Base-by-base conservation (phyloP, 2,888 invertebrate genomes). In the Aphodius granarius region DNA sequence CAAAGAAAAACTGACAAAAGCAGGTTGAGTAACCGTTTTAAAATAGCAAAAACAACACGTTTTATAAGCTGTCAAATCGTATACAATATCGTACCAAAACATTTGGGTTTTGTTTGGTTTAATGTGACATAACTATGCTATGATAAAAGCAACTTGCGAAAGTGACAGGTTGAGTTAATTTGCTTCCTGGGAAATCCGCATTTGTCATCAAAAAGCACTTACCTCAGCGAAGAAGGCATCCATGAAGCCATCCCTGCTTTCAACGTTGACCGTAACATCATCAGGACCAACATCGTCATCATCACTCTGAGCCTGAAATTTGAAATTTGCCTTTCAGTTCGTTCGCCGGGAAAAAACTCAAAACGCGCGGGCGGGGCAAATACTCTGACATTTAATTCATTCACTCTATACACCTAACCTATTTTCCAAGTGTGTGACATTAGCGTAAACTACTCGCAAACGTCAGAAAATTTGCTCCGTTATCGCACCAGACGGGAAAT, bases 201-300 rank as follows among this genome's bases (percentile, higher is more conserved):
- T 73, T 74, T 74, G 23, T 23, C 64, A 64, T 17, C 65, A 64
- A 71, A 68, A 74, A 64, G n/a, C 71, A 87, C 91, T 90, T 87
- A 97, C 97, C 94, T 99, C 99, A 89, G 97, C 97, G 90, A 99
- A 99, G 91, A 99, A 99, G 88, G 98, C 98, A 88, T 99, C 98
- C 98, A 99, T 99, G 90, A 97, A 98, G 85, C 97, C 97, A 87
- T 94, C 94, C 82, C 92, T 91, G 82, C 94, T 94, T 88, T 97
- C 97, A 86, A 97, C 96, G 88, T 94, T 96, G 90, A 98, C 97
- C 88, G 97, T 95, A 89, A 97, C 97, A 88, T 97, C 97, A 89
- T 97, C 97, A 82, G 95, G 94, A 82, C 95, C 96, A 86, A 94
- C 96, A 88, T 98, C 98, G 89, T 98, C 98, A 86, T 95, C 95